These are phyloP conservation scores for Fragum whitleyi DNA, from an alignment of 2,888 invertebrate species.

Conservation along the genomic window DNA sequence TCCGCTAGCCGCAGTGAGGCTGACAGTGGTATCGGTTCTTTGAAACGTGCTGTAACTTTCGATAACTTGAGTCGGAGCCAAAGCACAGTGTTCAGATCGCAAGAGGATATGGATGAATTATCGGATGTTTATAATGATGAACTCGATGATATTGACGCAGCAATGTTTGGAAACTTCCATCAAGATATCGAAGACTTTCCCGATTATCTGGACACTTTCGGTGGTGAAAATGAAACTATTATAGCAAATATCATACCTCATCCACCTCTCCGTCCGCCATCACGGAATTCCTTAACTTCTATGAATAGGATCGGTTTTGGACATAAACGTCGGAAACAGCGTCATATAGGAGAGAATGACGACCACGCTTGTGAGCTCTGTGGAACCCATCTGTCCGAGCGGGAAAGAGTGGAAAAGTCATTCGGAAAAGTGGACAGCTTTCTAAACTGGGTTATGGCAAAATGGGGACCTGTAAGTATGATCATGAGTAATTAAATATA, in stretches of 20 bases:
- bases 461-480: constrained; percentile 62
- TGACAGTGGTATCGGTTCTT: constrained; percentile 61
- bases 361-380: constrained; percentile 54
- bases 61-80: constrained; percentile 59
- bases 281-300: constrained; percentile 15
- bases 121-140: constrained; percentile 48
- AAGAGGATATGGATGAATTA: constrained; percentile 58
- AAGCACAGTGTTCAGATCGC: constrained; percentile 50
- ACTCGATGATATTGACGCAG: constrained; percentile 23
- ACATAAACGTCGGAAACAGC: constrained; percentile 36
- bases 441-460: constrained; percentile 64
- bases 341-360: constrained; percentile 27
- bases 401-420: constrained; percentile 39
- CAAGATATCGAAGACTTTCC: constrained; percentile 33
- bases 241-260: constrained; percentile 18
- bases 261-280: constrained; percentile 19
- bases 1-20: constrained; percentile 50
- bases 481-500: too few relatives aligned
- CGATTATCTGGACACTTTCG: constrained; percentile 59
- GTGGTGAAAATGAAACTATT: constrained; percentile 32
- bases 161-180: neutral
- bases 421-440: constrained; percentile 63
- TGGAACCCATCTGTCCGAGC: constrained; percentile 51
- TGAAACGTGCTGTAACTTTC: constrained; percentile 61
- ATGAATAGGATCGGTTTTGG: neutral